Evolutionary conservation across 92 coral and sea anemone species (phyloP).

Genomic region (Actinostola sp.): DNA sequence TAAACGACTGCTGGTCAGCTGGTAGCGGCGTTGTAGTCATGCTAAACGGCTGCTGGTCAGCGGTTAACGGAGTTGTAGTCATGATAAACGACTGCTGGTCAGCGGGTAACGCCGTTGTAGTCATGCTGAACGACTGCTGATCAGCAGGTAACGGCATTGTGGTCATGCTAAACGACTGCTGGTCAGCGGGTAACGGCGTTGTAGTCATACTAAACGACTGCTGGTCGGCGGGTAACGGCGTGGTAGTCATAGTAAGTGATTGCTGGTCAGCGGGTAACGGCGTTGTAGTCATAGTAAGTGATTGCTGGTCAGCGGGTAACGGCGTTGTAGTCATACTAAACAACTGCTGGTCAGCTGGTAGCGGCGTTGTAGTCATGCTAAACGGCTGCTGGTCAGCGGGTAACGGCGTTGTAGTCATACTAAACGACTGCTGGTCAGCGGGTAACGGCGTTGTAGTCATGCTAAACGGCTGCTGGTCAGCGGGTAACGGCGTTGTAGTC

Average conservation of each 20-base stretch:
- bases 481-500: neutral
- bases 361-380: constrained; percentile 8
- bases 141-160: constrained; percentile 5
- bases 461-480: constrained; percentile 7
- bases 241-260: neutral
- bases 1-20: neutral
- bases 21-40: constrained; percentile 9
- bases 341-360: constrained; percentile 15
- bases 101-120: neutral
- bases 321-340: too few species aligned
- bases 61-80: neutral
- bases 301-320: too few species aligned
- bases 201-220: neutral
- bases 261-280: constrained; percentile 18
- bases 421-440: neutral
- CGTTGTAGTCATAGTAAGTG: neutral
- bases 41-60: constrained; percentile 14
- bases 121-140: constrained; percentile 3
- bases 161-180: neutral
- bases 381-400: constrained; percentile 16
- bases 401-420: neutral
- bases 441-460: neutral
- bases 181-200: neutral
- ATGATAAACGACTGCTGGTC: constrained; percentile 18
- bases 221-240: neutral